Base-by-base conservation (phyloP, 1,140 invertebrate species). In the Bombus ignitus region DNA sequence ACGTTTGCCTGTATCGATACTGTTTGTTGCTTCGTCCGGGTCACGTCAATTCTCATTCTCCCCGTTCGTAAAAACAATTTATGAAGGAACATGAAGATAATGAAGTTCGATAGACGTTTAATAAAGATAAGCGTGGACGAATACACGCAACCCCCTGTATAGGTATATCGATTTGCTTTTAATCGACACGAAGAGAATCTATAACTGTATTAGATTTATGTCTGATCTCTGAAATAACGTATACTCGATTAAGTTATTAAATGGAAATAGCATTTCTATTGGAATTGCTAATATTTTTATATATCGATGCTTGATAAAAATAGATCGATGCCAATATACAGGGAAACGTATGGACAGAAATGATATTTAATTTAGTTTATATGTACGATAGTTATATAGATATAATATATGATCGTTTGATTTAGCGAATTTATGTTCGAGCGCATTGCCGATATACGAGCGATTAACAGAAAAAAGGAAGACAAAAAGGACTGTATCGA, bases 261-360 rank as follows among this genome's bases (percentile, higher is more conserved):
- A 15, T n/a, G 57, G 18, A 39, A 28, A 59, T 73, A n/a, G 22
- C 15, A 59, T 85, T 77, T 81, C n/a, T 32, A 68, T 85, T 37
- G 59, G 53, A 62, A 78, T 72, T 37, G 57, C 44, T 25, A 25
- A 35, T 53, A 88, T 84, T 87, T 53, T 53, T 8, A 53, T 53
- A 22, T 53, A 81, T 66, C 25, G 59, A 88, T 62, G 81, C 28
- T 74, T 28, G 71, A 35, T 77, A 62, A 81, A 73, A 35, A 37
- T n/a, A n/a, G 25, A 37, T 59, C 37, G 87, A 84, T 84, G 76
- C 66, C 72, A 57, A 76, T 77, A 37, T 32, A 28, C 18, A 9
- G 32, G 28, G 44, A 4, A 44, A 42, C 8, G n/a, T 13, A 25
- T 28, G 13, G 18, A 12, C 18, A 4, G 15, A 18, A 59, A 73